Evolutionary conservation across 1,140 invertebrate genomes (phyloP).

Genomic region (Pteromalus puparum): DNA sequence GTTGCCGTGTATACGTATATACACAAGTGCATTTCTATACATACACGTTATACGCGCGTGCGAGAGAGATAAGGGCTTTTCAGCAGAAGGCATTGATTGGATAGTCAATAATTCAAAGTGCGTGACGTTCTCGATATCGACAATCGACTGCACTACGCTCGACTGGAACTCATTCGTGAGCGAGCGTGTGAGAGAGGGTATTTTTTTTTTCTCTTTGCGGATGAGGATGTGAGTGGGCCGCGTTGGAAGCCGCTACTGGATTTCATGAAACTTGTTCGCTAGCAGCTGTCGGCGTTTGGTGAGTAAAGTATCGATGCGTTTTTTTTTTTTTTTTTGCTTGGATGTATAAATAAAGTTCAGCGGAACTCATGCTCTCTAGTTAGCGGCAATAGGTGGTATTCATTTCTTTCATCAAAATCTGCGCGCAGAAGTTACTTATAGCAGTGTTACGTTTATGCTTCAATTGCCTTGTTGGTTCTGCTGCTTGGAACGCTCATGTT

Average conservation of each 20-base stretch:
- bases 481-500: too few species aligned
- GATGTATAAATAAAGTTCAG: too few species aligned
- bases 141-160: conserved; percentile 22
- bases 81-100: conserved; percentile 42
- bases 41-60: neutral
- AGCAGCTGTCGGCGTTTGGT: neutral
- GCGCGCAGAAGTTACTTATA: too few species aligned
- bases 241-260: conserved; percentile 43
- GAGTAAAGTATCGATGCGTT: neutral
- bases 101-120: conserved; percentile 49
- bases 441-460: too few species aligned
- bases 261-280: conserved; percentile 31
- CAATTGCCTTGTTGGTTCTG: too few species aligned
- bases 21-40: neutral
- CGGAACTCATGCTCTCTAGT: too few species aligned
- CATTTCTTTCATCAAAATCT: too few species aligned
- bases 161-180: conserved; percentile 21
- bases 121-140: conserved; percentile 48
- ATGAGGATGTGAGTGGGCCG: conserved; percentile 48
- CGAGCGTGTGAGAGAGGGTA: neutral
- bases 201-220: neutral
- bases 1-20: neutral
- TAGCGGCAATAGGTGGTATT: too few species aligned
- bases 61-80: conserved; percentile 26
- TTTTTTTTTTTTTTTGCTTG: neutral